These are phyloP conservation scores for Platichthys flesus DNA, from an alignment of 2,113 vertebrate species.

Conservation along the genomic window DNA sequence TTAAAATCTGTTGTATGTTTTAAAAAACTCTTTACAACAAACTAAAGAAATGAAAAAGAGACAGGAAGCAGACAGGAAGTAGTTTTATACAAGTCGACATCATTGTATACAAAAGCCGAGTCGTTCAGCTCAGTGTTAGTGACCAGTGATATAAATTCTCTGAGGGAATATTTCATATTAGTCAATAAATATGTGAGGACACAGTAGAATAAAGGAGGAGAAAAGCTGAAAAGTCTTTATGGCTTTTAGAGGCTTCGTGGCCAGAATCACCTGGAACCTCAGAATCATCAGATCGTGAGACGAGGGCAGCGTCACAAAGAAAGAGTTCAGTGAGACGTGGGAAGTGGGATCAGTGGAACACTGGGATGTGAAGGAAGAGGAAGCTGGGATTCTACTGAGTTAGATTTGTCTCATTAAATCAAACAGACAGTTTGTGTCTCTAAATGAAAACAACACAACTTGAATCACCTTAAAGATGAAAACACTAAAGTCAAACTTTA, in stretches of 20 bases:
- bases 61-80: slow-evolving; percentile 66
- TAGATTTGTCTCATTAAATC: no score
- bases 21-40: slow-evolving; percentile 65
- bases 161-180: slow-evolving; percentile 72
- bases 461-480: background rate
- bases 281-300: slow-evolving; percentile 10
- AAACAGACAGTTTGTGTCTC: no score
- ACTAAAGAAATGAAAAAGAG: slow-evolving; percentile 50
- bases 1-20: slow-evolving; percentile 58
- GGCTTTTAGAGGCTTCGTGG: slow-evolving; percentile 72
- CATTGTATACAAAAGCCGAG: slow-evolving; percentile 78
- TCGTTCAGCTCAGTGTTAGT: slow-evolving; percentile 79
- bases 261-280: slow-evolving; percentile 54
- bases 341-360: slow-evolving; percentile 53
- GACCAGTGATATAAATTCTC: slow-evolving; percentile 81
- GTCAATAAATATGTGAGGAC: slow-evolving; percentile 79
- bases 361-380: no score
- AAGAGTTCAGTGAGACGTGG: no score
- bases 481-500: background rate
- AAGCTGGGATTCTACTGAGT: background rate
- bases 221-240: slow-evolving; percentile 66
- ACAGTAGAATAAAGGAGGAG: slow-evolving; percentile 56
- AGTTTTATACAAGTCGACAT: slow-evolving; percentile 72
- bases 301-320: slow-evolving; percentile 19
- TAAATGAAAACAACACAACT: no score